phyloP scores from a whole-genome alignment of 30 jellyfish, hydroid and myxozoan genomes.

The Hydra vulgaris region DNA sequence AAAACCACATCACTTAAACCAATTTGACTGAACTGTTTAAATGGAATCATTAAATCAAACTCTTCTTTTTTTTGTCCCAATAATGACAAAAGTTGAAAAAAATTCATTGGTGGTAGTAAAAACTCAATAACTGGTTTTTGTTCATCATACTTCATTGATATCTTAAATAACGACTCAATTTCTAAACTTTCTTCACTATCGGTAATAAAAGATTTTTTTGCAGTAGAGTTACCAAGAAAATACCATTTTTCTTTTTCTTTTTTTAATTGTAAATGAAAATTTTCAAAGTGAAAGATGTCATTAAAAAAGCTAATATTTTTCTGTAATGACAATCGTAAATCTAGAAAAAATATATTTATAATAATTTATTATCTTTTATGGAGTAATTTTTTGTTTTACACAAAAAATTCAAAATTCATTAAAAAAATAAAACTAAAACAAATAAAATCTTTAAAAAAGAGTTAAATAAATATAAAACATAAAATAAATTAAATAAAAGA shows the following conservation, averaged over 20 bases:
- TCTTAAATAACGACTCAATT: background rate
- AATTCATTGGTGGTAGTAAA: background rate
- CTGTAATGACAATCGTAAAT: conserved; percentile 5
- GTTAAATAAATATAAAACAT: too few relatives aligned
- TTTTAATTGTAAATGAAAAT: background rate
- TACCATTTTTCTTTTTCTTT: conserved; percentile 18
- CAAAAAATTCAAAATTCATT: too few relatives aligned
- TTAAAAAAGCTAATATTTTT: background rate
- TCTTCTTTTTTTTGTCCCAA: conserved; percentile 17
- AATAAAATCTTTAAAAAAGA: too few relatives aligned
- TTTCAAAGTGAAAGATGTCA: conserved; percentile 8
- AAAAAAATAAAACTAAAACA: too few relatives aligned
- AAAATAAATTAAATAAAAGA: too few relatives aligned
- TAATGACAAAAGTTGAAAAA: conserved; percentile 1
- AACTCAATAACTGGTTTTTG: background rate
- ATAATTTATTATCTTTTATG: too few relatives aligned
- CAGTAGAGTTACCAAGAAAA: background rate
- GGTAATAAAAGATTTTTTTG: background rate
- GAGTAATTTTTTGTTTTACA: too few relatives aligned
- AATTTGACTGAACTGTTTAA: conserved; percentile 9
- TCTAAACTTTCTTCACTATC: background rate
- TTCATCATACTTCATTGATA: background rate
- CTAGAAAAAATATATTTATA: background rate
- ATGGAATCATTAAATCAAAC: conserved; percentile 5
- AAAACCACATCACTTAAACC: conserved; percentile 13